Base-by-base conservation (phyloP, 2,797 vertebrate genomes). In the Gastrophryne carolinensis region DNA sequence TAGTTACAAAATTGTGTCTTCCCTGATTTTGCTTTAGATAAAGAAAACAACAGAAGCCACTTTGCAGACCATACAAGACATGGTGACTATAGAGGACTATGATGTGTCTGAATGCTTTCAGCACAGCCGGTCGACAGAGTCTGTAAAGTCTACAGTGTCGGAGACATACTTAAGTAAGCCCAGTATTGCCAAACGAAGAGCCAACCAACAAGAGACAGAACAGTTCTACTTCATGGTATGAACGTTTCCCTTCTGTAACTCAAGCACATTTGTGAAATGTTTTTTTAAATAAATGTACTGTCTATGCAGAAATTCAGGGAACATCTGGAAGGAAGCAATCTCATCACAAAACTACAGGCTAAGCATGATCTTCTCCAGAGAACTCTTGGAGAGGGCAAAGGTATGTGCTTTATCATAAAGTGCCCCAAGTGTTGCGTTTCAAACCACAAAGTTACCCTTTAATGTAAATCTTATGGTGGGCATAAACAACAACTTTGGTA, bases 31-130 rank as follows among this genome's bases (percentile, higher is more conserved):
- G n/a, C n/a, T n/a, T n/a, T 82, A 99, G 98, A 92, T 99, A 60
- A 99, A 99, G 86, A 99, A 99, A 86, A 99, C 98, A 0, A 96
- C 95, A 0, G 98, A 99, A 87, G 98, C 98, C 73, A 99, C 98
- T 30, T 87, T 97, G 73, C 97, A 98, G 84, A 98, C 98, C 2
- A 95, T 99, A 85, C 97, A 98, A 84, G 98, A 99, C 76, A 98
- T 99, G 94, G 96, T 98, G 79, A 98, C 97, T 70, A 96, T 98
- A 0, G 98, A 99, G 83, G 97, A 99, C 86, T 99, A 98, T 0
- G 97, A 99, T 19, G 98, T 99, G 68, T 98, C 98, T 0, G 98
- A 99, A 84, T 96, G 95, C 81, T 99, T 99, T 90, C 96, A 99
- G 82, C 98, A 99, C 81, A 99, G 98, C 81, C 94, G 96, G 8